Percentiles rank a stretch among this genome's conserved stretches.
phyloP scores from a whole-genome alignment of 1,140 invertebrate species.

The Polypedilum vanderplanki region DNA sequence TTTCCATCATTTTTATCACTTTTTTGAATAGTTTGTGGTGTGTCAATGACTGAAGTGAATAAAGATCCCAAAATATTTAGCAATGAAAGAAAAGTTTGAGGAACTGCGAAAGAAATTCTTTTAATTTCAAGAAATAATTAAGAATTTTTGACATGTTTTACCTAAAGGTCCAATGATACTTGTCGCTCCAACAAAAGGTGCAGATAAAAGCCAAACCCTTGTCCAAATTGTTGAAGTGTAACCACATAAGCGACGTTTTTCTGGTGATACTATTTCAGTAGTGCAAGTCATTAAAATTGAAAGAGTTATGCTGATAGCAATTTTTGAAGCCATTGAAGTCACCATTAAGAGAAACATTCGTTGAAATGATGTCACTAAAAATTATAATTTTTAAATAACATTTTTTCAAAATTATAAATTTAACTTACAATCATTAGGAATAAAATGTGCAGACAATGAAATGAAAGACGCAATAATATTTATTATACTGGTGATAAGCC shows the following conservation, averaged over 20 bases:
- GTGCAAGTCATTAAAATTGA: constrained; percentile 44
- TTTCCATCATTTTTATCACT: not conserved
- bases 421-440: constrained; percentile 37
- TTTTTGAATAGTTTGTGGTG: constrained; percentile 38
- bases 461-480: constrained; percentile 41
- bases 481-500: constrained; percentile 41
- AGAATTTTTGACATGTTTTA: not conserved
- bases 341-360: constrained; percentile 41
- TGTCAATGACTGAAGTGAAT: constrained; percentile 39
- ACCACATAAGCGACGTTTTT: constrained; percentile 40
- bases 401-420: constrained; percentile 2
- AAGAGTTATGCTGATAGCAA: constrained; percentile 41
- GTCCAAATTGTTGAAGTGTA: constrained; percentile 44
- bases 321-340: constrained; percentile 42
- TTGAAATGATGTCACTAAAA: constrained; percentile 31
- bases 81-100: constrained; percentile 40
- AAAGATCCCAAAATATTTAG: constrained; percentile 40
- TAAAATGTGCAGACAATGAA: constrained; percentile 41
- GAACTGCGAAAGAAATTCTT: constrained; percentile 33
- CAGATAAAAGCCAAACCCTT: constrained; percentile 41
- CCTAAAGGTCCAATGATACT: constrained; percentile 39
- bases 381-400: not conserved
- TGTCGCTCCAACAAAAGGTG: constrained; percentile 41
- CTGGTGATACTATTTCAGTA: constrained; percentile 39
- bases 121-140: not conserved